Base-by-base conservation (phyloP, 2,113 vertebrate species). In the Gobius niger region DNA sequence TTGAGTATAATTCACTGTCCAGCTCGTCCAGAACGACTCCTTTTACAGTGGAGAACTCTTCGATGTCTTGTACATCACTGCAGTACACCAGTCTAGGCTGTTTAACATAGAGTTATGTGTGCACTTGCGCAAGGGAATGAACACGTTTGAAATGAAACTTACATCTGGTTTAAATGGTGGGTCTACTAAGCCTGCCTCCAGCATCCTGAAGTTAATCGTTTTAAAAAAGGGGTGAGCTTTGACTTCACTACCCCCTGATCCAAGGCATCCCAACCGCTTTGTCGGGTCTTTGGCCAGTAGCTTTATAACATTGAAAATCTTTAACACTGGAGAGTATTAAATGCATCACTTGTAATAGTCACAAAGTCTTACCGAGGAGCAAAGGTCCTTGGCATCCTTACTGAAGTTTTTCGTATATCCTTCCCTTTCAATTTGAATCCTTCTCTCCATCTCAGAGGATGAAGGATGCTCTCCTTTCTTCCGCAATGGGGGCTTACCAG, bases 21-120 rank as follows among this genome's bases (percentile, higher is more conserved):
- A 19, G 75, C 40, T 89, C 83, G 82, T 93, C 90, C 75, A 96
- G 77, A 64, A 73, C 90, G 44, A 95, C 92, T 0, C 95, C 95
- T 64, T 90, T 95, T 47, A 95, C 91, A 0, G 92, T 80, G 0
- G 92, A 94, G 75, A 96, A 96, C 82, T 96, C 95, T 0, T 96
- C 95, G 0, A 96, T 95, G 82, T 96, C 94, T 80, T 94, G 86
- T 19, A 96, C 92, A 0, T 96, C 94, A 34, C 90, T 93, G 88
- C 95, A 96, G 84, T 96, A 96, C 57, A 96, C 95, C 0, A 86
- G 92, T 67, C 90, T 90, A 61, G 94, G 94, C 95, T 88, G 24
- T 1, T 63, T 44, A 42, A 34, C 63, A 0, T 2, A 40, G 49
- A 10, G 42, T 44, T 3, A 62, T 44, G 14, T 44, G 7, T 62